These are phyloP conservation scores for Thymelicus sylvestris DNA, from an alignment of 2,888 invertebrate species.

Conservation along the genomic window DNA sequence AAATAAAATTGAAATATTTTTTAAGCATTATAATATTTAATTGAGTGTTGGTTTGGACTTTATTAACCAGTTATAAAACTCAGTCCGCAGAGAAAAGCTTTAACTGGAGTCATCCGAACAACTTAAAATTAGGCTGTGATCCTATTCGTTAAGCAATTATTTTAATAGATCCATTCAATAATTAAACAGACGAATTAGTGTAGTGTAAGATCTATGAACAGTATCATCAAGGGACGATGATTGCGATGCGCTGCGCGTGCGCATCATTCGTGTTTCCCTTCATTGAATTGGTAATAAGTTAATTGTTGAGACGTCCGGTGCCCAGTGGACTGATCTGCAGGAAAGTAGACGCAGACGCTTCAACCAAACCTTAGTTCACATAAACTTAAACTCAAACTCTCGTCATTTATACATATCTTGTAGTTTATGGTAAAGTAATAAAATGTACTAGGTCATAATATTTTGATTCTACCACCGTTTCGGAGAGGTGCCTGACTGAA, in stretches of 20 bases:
- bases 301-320: conserved; percentile 64
- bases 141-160: too few species aligned
- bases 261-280: conserved; percentile 63
- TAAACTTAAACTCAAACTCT: neutral
- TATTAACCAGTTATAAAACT: too few species aligned
- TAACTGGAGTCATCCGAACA: too few species aligned
- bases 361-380: conserved; percentile 6
- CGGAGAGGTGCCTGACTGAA: too few species aligned
- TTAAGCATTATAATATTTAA: too few species aligned
- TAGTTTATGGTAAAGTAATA: too few species aligned
- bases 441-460: too few species aligned
- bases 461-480: neutral
- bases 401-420: neutral
- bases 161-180: neutral
- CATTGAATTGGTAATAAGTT: conserved; percentile 77
- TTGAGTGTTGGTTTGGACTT: too few species aligned
- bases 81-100: too few species aligned
- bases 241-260: conserved; percentile 55
- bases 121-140: too few species aligned
- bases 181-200: neutral
- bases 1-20: too few species aligned
- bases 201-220: conserved; percentile 16
- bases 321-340: conserved; percentile 37
- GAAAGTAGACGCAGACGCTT: conserved; percentile 38
- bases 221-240: conserved; percentile 32